These are phyloP conservation scores for Megaptera novaeangliae DNA, from an alignment of 2,113 vertebrate species.

Conservation along the genomic window DNA sequence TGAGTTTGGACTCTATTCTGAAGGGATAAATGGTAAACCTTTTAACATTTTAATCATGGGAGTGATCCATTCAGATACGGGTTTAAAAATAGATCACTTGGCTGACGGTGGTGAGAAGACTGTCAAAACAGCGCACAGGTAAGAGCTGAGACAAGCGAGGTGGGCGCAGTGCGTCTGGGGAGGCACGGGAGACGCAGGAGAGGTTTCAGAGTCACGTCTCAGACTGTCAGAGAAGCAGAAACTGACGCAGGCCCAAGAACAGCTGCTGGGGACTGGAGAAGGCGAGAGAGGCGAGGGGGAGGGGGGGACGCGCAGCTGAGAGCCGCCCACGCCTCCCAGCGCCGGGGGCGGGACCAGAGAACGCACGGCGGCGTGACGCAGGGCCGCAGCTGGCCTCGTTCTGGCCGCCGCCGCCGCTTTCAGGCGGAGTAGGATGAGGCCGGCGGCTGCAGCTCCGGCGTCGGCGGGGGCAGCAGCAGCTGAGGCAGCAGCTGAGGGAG, in stretches of 20 bases:
- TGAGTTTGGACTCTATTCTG: slow-evolving; percentile 12
- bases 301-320: background rate
- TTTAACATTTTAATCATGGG: background rate
- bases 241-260: background rate
- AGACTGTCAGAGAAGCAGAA: background rate
- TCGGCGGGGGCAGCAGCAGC: slow-evolving; percentile 66
- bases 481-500: slow-evolving; percentile 69
- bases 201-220: background rate
- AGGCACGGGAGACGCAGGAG: background rate
- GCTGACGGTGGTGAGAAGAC: background rate
- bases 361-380: slow-evolving; percentile 70
- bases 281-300: slow-evolving; percentile 48
- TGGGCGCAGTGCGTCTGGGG: background rate
- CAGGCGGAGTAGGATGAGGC: slow-evolving; percentile 71
- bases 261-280: background rate
- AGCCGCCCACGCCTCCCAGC: background rate
- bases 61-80: background rate
- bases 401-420: slow-evolving; percentile 44
- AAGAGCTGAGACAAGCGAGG: background rate
- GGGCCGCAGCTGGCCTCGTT: slow-evolving; percentile 53
- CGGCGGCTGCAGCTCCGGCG: slow-evolving; percentile 49
- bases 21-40: background rate
- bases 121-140: background rate
- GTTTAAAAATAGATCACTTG: background rate
- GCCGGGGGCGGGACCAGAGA: slow-evolving; percentile 54